These are phyloP conservation scores for Drosophila recens DNA, from an alignment of 2,888 invertebrate species.

Conservation along the genomic window DNA sequence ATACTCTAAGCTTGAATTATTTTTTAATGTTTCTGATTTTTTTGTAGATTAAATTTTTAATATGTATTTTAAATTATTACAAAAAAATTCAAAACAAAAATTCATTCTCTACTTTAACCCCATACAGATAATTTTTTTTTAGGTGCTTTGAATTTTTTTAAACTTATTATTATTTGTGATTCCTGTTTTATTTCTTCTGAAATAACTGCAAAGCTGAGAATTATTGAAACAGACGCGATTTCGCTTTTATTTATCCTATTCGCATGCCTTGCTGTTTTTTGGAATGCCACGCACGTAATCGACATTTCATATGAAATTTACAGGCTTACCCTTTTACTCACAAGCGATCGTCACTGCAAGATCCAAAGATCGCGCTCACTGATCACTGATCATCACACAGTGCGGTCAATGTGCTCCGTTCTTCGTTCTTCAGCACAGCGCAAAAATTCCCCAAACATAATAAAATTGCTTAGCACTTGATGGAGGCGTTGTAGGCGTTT, in stretches of 20 bases:
- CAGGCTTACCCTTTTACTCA: slow-evolving; percentile 38
- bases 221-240: slow-evolving; percentile 42
- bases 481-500: not conserved
- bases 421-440: not conserved
- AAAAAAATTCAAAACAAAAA: no score
- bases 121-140: no score
- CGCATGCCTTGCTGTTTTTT: slow-evolving; percentile 43
- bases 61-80: no score
- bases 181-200: not conserved
- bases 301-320: slow-evolving; percentile 68
- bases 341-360: slow-evolving; percentile 50
- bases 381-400: slow-evolving; percentile 17
- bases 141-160: no score
- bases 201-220: slow-evolving; percentile 30
- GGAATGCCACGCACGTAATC: slow-evolving; percentile 70
- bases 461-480: slow-evolving; percentile 42
- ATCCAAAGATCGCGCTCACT: slow-evolving; percentile 48
- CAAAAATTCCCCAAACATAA: slow-evolving; percentile 65
- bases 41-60: no score
- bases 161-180: no score
- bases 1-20: no score
- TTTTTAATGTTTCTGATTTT: no score
- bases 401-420: slow-evolving; percentile 49
- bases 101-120: no score
- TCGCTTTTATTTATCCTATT: slow-evolving; percentile 54